phyloP scores from a whole-genome alignment of 2,888 invertebrate species.

The Mimas tiliae region DNA sequence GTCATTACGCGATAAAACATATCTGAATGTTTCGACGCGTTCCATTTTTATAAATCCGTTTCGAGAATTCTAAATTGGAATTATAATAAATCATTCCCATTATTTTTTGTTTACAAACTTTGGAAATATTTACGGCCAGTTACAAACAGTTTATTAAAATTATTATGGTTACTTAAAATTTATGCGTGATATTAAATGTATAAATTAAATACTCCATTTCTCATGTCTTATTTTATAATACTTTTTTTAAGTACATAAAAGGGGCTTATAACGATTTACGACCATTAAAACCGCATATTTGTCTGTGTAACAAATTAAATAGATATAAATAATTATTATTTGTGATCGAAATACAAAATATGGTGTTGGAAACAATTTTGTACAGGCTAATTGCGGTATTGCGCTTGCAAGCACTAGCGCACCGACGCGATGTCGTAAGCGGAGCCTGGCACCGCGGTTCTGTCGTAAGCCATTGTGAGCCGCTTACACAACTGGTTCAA shows the following conservation, averaged over 20 bases:
- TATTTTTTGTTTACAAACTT: background rate
- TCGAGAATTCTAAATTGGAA: slow-evolving; percentile 21
- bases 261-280: background rate
- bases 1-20: slow-evolving; percentile 35
- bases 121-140: slow-evolving; percentile 6
- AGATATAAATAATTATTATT: background rate
- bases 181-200: too few relatives aligned
- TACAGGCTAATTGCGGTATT: slow-evolving; percentile 55
- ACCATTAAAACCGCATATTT: background rate
- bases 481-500: slow-evolving; percentile 83
- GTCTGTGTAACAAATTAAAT: background rate
- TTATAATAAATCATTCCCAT: background rate
- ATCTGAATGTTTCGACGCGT: slow-evolving; percentile 30
- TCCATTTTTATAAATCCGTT: slow-evolving; percentile 23
- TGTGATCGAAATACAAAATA: slow-evolving; percentile 25
- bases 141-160: background rate
- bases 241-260: background rate
- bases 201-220: too few relatives aligned
- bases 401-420: slow-evolving; percentile 47
- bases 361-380: slow-evolving; percentile 29
- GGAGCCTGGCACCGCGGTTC: slow-evolving; percentile 68
- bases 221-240: background rate
- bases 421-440: slow-evolving; percentile 70
- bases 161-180: too few relatives aligned
- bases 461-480: slow-evolving; percentile 80